Percentiles rank a stretch among this genome's conserved stretches.
These are phyloP conservation scores for Paramisgurnus dabryanus DNA, from an alignment of 2,113 vertebrate species.

Conservation along the genomic window DNA sequence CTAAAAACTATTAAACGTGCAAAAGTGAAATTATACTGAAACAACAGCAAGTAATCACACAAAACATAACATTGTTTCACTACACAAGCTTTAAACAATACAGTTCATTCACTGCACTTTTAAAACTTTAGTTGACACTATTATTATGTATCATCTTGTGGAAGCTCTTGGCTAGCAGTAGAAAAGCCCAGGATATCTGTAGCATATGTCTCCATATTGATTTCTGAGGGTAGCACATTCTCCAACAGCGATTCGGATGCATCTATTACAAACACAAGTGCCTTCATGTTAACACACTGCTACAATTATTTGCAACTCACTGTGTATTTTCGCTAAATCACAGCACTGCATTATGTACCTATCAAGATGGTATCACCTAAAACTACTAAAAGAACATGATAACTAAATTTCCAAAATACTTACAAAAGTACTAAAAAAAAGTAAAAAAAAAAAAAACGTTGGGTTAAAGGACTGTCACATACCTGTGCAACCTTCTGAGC, in stretches of 20 bases:
- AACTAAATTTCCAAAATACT: too few relatives aligned
- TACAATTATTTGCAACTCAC: not conserved
- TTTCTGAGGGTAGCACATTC: constrained; percentile 80
- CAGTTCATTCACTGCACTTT: not conserved
- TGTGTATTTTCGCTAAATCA: not conserved
- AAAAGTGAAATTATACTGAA: not conserved
- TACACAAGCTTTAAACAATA: not conserved
- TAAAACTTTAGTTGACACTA: not conserved
- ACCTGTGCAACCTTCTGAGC: constrained; percentile 67
- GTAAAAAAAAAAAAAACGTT: not conserved
- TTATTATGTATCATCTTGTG: constrained; percentile 19
- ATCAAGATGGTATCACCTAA: too few relatives aligned
- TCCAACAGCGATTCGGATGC: constrained; percentile 67
- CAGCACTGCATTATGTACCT: too few relatives aligned
- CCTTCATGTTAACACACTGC: constrained; percentile 14
- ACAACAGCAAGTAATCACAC: not conserved
- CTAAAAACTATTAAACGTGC: not conserved
- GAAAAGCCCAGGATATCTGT: constrained; percentile 81
- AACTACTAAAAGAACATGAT: too few relatives aligned
- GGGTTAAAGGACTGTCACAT: constrained; percentile 41
- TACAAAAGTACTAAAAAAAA: not conserved
- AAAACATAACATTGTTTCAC: not conserved
- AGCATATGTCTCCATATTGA: constrained; percentile 81
- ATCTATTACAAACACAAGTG: constrained; percentile 57
- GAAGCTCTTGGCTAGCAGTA: constrained; percentile 18